A percentile compares a stretch with the other conserved stretches of the same genome.
These are phyloP conservation scores for Ascaphus truei DNA, from an alignment of 2,113 vertebrate genomes.

Conservation along the genomic window DNA sequence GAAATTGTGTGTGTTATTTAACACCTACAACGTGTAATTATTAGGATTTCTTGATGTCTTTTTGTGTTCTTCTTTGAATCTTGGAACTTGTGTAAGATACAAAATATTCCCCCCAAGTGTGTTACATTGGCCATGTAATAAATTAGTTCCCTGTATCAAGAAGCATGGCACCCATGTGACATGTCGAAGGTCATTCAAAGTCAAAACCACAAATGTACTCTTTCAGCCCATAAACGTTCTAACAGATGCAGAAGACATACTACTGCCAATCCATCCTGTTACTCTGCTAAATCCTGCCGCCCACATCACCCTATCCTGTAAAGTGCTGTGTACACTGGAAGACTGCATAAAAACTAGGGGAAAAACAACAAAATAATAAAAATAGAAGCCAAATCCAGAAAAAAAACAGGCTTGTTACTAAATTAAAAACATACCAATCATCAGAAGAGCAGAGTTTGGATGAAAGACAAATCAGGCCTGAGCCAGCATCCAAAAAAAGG, in stretches of 20 bases:
- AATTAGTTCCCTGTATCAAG: too few species aligned
- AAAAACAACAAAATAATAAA: background rate
- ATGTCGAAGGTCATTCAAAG: too few species aligned
- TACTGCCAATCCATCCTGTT: background rate
- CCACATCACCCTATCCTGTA: background rate
- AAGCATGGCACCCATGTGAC: too few species aligned
- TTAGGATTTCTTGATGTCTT: too few species aligned
- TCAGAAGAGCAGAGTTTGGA: slow-evolving; percentile 8
- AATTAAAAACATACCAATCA: slow-evolving; percentile 19
- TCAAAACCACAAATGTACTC: too few species aligned
- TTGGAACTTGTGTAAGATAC: too few species aligned
- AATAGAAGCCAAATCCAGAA: background rate
- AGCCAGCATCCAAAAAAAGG: background rate
- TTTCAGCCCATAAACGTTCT: too few species aligned
- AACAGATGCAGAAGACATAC: background rate
- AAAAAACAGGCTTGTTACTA: slow-evolving; percentile 14
- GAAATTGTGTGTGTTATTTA: too few species aligned
- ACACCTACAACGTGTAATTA: too few species aligned
- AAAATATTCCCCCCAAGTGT: too few species aligned
- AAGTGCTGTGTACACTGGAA: slow-evolving; percentile 1
- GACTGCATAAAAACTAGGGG: background rate
- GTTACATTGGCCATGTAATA: too few species aligned
- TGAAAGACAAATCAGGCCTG: background rate
- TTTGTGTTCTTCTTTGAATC: too few species aligned
- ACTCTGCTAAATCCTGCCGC: background rate